These are phyloP conservation scores for Dendroctonus ponderosae DNA, from an alignment of 1,140 invertebrate species.

Conservation along the genomic window DNA sequence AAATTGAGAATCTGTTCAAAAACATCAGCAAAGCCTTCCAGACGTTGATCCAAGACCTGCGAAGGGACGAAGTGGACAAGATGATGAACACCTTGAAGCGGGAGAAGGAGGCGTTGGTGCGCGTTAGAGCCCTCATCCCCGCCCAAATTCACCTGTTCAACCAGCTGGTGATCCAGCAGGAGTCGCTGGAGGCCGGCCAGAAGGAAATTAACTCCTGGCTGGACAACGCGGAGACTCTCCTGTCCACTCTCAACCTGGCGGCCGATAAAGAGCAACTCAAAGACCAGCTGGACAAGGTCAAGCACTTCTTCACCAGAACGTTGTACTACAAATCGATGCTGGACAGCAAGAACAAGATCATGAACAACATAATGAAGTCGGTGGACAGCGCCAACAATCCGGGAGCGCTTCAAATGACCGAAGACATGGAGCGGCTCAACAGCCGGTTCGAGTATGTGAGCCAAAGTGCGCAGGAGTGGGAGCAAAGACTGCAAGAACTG, in stretches of 20 bases:
- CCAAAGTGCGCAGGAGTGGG: constrained; percentile 72
- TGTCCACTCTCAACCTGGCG: constrained; percentile 62
- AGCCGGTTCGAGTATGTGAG: constrained; percentile 76
- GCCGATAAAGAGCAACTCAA: constrained; percentile 74
- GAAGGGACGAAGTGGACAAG: constrained; percentile 82
- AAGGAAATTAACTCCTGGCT: constrained; percentile 83
- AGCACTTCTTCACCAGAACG: constrained; percentile 82
- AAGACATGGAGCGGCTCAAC: constrained; percentile 75
- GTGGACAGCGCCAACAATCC: constrained; percentile 70
- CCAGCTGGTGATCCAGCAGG: constrained; percentile 84
- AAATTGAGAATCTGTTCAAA: constrained; percentile 87
- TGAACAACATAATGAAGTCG: constrained; percentile 79
- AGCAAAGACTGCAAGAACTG: constrained; percentile 75
- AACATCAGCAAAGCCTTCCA: constrained; percentile 87
- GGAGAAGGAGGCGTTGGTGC: constrained; percentile 83
- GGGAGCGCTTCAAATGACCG: constrained; percentile 68
- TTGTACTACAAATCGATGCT: constrained; percentile 91
- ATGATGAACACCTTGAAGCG: constrained; percentile 89
- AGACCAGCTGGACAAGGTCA: constrained; percentile 76
- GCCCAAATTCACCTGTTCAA: constrained; percentile 76
- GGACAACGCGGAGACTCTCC: constrained; percentile 73
- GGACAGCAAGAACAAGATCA: constrained; percentile 93
- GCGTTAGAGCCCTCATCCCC: constrained; percentile 76
- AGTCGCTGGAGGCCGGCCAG: constrained; percentile 84
- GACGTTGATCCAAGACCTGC: constrained; percentile 83